Base-by-base conservation (phyloP, 2,797 vertebrate genomes). In the Halcyon leucocephala region DNA sequence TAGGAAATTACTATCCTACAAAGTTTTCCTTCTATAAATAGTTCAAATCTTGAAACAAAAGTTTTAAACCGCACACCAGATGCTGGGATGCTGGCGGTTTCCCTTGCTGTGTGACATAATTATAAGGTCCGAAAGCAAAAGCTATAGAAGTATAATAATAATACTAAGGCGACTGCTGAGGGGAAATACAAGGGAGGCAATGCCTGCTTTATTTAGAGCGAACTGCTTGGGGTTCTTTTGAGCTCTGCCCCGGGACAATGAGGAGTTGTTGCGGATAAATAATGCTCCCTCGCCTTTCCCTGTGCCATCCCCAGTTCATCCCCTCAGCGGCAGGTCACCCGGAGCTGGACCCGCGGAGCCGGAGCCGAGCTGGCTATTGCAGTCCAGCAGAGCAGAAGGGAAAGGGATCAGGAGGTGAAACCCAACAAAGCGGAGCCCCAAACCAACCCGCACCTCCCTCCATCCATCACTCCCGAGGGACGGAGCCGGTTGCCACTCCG, bases 21-120 rank as follows among this genome's bases (percentile, higher is more conserved):
- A 97, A 96, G 97, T 98, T 98, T 98, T 96, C 96, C 97, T 97
- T 95, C 98, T 98, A 98, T 98, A 98, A 98, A 98, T 98, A 98
- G 98, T 96, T 90, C 96, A 74, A 96, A 98, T 98, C 98, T 98
- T 98, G 98, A 98, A 98, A 98, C 98, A 98, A 98, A 98, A 98
- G 98, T 98, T 98, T 97, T 95, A 94, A 96, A 98, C 98, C 98
- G 90, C 98, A 98, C 89, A 94, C 98, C 98, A 98, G 98, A 98
- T 98, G 98, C 98, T 98, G 97, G 96, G 97, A 97, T 98, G 97
- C 98, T 97, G 49, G 98, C 65, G 98, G 98, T 98, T 98, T 98
- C 98, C 98, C 98, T 97, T 97, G 97, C 98, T 98, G 98, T 98
- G 98, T 98, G 98, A 97, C 98, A 97, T 98, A 98, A 98, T 98